These are phyloP conservation scores for Oreochromis grahami DNA, from an alignment of 2,797 vertebrate genomes.

Conservation along the genomic window DNA sequence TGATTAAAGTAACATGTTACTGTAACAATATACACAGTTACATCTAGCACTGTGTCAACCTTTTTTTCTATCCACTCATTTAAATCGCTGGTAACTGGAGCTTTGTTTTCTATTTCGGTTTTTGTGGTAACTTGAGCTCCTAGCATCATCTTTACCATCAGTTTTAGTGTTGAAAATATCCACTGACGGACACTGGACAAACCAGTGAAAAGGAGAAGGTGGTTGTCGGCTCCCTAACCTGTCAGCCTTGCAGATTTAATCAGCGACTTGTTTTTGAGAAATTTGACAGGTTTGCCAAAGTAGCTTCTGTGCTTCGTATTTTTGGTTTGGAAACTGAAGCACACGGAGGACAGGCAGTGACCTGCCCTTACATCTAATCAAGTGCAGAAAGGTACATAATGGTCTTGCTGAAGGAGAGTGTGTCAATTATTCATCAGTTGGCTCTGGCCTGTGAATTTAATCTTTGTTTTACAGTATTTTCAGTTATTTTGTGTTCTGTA, in stretches of 20 bases:
- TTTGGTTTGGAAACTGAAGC: neutral
- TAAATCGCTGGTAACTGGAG: neutral
- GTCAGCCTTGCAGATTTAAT: constrained; percentile 1
- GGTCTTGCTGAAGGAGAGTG: neutral
- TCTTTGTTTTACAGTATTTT: neutral
- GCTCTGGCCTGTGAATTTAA: neutral
- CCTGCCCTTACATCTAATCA: neutral
- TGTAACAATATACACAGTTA: fast-evolving
- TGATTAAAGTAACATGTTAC: neutral
- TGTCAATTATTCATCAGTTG: constrained; percentile 6
- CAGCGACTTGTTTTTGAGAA: neutral
- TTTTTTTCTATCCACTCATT: neutral
- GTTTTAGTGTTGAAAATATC: neutral
- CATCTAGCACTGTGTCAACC: neutral
- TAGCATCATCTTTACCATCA: neutral
- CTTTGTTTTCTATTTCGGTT: neutral
- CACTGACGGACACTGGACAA: neutral
- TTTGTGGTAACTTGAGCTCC: neutral
- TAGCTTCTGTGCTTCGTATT: neutral
- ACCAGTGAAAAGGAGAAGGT: neutral
- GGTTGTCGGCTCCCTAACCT: neutral
- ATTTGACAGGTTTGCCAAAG: neutral
- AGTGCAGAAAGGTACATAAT: neutral
- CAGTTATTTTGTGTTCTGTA: neutral
- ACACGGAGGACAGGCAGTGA: neutral